Evolutionary conservation across 2,888 invertebrate species (phyloP).

Genomic region (Microplitis manilae): DNA sequence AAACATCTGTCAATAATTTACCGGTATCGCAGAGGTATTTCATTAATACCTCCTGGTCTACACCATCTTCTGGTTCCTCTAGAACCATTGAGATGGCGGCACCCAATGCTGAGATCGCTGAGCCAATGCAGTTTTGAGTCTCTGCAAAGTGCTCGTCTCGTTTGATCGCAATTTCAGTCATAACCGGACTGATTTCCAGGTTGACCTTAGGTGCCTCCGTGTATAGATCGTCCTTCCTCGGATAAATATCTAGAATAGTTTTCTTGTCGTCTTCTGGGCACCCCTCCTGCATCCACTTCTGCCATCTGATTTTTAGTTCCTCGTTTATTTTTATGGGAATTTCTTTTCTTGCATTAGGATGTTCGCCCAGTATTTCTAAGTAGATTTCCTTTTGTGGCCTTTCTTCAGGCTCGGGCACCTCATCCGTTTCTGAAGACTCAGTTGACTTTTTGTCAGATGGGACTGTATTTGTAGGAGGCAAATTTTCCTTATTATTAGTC

Average conservation of each 20-base stretch:
- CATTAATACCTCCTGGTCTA: constrained; percentile 38
- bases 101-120: constrained; percentile 38
- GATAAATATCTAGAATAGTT: constrained; percentile 35
- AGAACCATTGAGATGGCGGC: constrained; percentile 40
- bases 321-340: background rate
- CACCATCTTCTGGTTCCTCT: constrained; percentile 31
- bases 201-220: constrained; percentile 41
- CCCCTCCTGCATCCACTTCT: constrained; percentile 57
- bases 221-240: constrained; percentile 36
- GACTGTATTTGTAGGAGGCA: too few species aligned
- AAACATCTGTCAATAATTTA: too few species aligned
- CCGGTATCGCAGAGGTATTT: too few species aligned
- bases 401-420: background rate
- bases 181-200: constrained; percentile 33
- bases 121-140: constrained; percentile 41
- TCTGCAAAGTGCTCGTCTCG: constrained; percentile 43
- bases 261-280: constrained; percentile 47
- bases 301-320: constrained; percentile 42
- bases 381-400: background rate
- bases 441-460: too few species aligned
- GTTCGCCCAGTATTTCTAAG: background rate
- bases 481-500: too few species aligned
- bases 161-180: constrained; percentile 36
- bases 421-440: too few species aligned
- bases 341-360: constrained; percentile 16